Base-by-base conservation (phyloP, 2,797 vertebrate species). In the Cryptoprocta ferox region DNA sequence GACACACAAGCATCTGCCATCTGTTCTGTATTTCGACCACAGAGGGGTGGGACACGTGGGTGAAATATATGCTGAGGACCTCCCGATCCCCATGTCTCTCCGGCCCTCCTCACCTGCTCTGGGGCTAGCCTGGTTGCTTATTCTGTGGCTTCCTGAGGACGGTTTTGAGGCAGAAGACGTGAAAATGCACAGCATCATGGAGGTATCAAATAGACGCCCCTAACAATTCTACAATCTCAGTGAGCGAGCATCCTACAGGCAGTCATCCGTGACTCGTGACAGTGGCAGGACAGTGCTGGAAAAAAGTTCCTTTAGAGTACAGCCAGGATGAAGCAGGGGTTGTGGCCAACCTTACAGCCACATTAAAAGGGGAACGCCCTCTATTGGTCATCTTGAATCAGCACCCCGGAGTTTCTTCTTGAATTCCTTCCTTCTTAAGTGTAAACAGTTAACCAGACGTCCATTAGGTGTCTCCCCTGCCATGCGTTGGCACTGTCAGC, bases 381-480 rank as follows among this genome's bases (percentile, higher is more conserved):
- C 56, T 21, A 24, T 32, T 66, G 65, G 42, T 35, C 63, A 6
- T 61, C 73, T 81, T 42, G 24, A 85, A 13, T 91, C 42, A 80
- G n/a, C 35, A 61, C 1, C 42, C 48, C 30, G 24, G 12, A n/a
- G 42, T 83, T 91, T 66, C 79, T 95, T 79, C 35, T 48, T 5
- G 79, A 30, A 87, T 85, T 73, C 24, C 63, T 92, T 87, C 50
- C 84, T 42, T 76, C 37, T 2, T 30, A 37, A 50, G 8, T 42
- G 2, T 73, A 37, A 86, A 91, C 81, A 80, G 63, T 96, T 91
- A 96, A 28, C 79, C 48, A 66, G 80, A 45, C 6, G 86, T n/a
- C 93, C 93, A 68, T 78, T 97, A 80, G 80, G 63, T 92, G 86
- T 96, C 94, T 92, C 86, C 61, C 53, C 39, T 48, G 79, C 82